Evolutionary conservation across 2,888 invertebrate genomes (phyloP).

Genomic region (Nymphalis c-album): DNA sequence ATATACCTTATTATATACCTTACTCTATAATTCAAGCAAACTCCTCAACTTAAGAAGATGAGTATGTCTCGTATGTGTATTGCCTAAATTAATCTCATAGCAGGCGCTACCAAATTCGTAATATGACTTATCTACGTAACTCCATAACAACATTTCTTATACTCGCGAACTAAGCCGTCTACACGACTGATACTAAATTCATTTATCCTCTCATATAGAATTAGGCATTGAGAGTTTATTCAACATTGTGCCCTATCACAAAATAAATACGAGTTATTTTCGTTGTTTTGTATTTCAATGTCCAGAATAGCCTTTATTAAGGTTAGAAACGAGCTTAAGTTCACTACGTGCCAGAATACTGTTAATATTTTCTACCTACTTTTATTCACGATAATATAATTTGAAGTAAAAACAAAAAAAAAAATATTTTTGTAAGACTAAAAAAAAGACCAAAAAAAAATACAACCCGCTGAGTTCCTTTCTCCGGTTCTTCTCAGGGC

Average conservation of each 20-base stretch:
- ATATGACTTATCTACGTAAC: constrained; percentile 3
- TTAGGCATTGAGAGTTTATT: constrained; percentile 1
- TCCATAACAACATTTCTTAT: constrained; percentile 24
- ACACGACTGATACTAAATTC: constrained; percentile 21
- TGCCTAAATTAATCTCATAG: constrained; percentile 1
- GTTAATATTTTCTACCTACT: constrained; percentile 8
- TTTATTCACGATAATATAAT: neutral
- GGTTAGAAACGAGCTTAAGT: constrained; percentile 14
- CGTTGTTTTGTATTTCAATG: neutral
- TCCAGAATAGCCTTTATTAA: constrained; percentile 22
- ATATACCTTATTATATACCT: too few species aligned
- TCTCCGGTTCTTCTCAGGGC: too few species aligned
- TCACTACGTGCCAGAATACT: constrained; percentile 11
- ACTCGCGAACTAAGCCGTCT: constrained; percentile 22
- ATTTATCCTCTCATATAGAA: constrained; percentile 29
- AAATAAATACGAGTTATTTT: constrained; percentile 8
- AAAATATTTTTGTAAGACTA: too few species aligned
- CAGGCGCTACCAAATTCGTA: neutral
- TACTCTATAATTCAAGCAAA: too few species aligned
- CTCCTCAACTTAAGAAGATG: too few species aligned
- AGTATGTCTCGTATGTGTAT: too few species aligned
- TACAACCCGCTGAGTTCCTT: too few species aligned
- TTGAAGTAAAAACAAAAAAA: neutral
- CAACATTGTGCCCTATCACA: neutral
- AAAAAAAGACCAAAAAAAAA: too few species aligned